Evolutionary conservation across 2,888 invertebrate species (phyloP), one percentile per base, ranked within the genome.

Genomic region (Prosopocoilus inquinatus): DNA sequence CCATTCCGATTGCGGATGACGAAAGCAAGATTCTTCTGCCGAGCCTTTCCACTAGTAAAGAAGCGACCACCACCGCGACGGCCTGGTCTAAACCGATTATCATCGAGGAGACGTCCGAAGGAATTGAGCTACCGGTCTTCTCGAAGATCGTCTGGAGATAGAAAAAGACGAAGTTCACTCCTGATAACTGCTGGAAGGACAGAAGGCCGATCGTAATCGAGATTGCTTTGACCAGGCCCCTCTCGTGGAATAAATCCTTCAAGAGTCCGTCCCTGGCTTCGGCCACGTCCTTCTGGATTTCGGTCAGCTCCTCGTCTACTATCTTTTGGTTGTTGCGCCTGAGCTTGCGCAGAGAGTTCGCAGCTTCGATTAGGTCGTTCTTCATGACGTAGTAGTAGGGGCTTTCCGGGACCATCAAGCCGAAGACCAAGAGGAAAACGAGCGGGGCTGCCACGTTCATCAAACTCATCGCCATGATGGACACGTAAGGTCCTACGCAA

Each of bases 391-490:
- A 79, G 64, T 83, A 88, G 53, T 86, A 84, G 0, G 94, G 94
- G 1, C 90, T 86, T 68, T 94, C 93, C 0, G 91, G 92, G 82
- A 90, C 86, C 62, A 85, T 84, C 68, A 85, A 81, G 72, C 88
- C 85, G 66, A 89, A 86, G 0, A 82, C 64, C 1, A 80, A 58
- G 1, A 82, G 77, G 13, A 81, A 65, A 1, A 74, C 11, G 1
- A 73, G 69, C 5, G 68, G 64, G 13, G 77, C 39, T 0, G 84
- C 73, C 0, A 88, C 85, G 52, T 87, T 88, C 3, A 85, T 78
- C 69, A 85, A 84, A 47, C 86, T 83, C 3, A 88, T 75, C 0
- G 78, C 78, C 28, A 78, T 72, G 78, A 90, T 91, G 0, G 82
- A 77, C 0, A 87, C 82, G 77, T 75, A 87, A 0, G 86, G 92